Evolutionary conservation across 1,140 invertebrate genomes (phyloP).

Genomic region (Akabosia matsudoensis): DNA sequence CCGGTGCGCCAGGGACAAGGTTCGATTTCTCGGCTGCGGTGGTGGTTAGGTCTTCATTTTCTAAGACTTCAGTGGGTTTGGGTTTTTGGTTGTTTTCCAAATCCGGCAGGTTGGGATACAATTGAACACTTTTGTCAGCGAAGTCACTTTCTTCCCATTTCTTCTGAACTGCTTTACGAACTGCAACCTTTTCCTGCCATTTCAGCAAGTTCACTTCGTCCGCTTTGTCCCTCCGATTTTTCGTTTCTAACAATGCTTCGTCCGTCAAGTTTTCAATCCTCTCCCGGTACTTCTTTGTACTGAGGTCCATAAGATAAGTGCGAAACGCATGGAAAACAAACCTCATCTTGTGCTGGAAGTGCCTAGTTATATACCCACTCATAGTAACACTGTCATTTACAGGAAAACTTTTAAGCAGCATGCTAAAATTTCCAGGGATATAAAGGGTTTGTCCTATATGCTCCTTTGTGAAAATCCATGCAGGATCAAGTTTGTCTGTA

Average conservation of each 20-base stretch:
- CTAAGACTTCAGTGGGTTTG: too few relatives aligned
- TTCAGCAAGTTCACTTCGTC: background rate
- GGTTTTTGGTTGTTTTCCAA: background rate
- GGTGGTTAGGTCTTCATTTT: too few relatives aligned
- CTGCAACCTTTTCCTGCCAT: background rate
- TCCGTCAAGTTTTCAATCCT: background rate
- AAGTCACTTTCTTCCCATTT: background rate
- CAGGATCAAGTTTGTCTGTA: background rate
- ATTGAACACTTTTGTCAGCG: background rate
- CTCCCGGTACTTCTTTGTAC: background rate
- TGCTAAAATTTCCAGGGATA: conserved; percentile 27
- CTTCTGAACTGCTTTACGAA: too few relatives aligned
- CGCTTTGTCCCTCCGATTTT: background rate
- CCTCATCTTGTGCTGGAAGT: background rate
- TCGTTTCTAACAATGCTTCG: background rate
- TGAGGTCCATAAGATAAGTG: background rate
- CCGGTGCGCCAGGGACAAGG: too few relatives aligned
- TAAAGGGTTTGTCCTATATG: conserved; percentile 20
- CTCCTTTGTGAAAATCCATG: background rate
- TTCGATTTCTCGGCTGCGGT: too few relatives aligned
- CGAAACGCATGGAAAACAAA: background rate
- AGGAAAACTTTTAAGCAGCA: conserved; percentile 12
- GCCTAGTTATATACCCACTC: background rate
- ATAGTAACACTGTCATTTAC: background rate
- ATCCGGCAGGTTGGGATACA: background rate